These are phyloP conservation scores for Diadromus collaris DNA, from an alignment of 2,888 invertebrate genomes.

Conservation along the genomic window DNA sequence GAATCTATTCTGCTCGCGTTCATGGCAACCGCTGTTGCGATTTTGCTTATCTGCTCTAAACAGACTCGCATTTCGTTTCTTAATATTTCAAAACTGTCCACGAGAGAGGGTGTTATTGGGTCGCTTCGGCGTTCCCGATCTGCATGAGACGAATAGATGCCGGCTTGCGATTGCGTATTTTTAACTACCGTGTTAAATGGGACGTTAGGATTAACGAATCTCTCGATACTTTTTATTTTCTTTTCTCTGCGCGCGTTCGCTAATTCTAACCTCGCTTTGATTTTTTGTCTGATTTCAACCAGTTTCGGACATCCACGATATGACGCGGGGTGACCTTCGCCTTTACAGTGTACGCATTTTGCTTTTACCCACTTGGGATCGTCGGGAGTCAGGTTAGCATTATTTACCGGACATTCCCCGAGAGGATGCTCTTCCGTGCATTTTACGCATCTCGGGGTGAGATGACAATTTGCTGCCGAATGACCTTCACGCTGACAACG, in stretches of 20 bases:
- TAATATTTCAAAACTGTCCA: too few relatives aligned
- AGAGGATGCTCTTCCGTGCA: neutral
- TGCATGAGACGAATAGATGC: too few relatives aligned
- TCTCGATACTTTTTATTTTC: neutral
- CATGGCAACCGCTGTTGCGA: neutral
- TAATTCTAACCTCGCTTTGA: too few relatives aligned
- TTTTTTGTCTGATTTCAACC: too few relatives aligned
- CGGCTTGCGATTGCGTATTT: neutral
- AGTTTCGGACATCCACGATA: neutral
- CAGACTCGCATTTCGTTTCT: too few relatives aligned
- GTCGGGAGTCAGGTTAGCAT: neutral
- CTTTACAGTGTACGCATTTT: conserved; percentile 2
- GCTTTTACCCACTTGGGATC: neutral
- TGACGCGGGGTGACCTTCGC: neutral
- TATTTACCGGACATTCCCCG: neutral
- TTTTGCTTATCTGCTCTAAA: neutral
- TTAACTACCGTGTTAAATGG: neutral
- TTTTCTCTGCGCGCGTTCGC: neutral
- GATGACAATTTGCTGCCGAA: neutral
- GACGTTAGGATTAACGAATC: conserved; percentile 1
- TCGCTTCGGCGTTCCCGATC: too few relatives aligned
- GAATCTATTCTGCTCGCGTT: neutral
- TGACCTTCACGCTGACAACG: neutral
- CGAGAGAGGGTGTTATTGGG: too few relatives aligned
- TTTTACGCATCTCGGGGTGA: neutral